Conservation (phyloP, 2,888 invertebrate genomes). For the Drosophila borealis region DNA sequence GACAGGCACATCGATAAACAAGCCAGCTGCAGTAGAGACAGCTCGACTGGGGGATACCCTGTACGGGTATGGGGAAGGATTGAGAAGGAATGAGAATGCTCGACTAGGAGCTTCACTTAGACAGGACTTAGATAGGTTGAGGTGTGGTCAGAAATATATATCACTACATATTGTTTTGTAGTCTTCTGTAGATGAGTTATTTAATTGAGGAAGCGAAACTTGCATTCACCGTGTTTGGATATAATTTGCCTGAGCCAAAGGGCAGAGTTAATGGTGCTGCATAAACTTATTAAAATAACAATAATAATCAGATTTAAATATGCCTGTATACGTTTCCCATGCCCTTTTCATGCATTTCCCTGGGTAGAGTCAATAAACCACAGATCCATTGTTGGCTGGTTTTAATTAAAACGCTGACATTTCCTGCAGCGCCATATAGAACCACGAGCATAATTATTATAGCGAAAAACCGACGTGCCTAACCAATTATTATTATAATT, state of each 20-base stretch:
- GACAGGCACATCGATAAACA: constrained; percentile 26
- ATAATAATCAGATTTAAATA: background rate
- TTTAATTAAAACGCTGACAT: constrained; percentile 60
- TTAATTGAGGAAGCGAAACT: too few species aligned
- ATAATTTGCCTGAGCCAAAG: too few species aligned
- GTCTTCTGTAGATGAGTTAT: too few species aligned
- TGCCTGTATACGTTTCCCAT: background rate
- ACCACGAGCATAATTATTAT: background rate
- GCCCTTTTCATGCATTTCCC: background rate
- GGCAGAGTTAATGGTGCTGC: too few species aligned
- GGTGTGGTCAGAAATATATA: too few species aligned
- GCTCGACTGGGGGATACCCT: background rate
- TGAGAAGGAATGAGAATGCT: too few species aligned
- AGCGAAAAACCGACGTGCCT: constrained; percentile 35
- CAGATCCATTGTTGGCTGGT: constrained; percentile 12
- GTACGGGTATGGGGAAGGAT: background rate
- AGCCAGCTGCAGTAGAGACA: background rate
- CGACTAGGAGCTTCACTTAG: too few species aligned
- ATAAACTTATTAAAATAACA: too few species aligned
- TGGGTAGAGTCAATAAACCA: background rate
- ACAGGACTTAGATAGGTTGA: too few species aligned
- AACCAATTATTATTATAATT: constrained; percentile 20
- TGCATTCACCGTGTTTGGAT: too few species aligned
- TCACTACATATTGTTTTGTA: too few species aligned
- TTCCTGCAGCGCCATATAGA: constrained; percentile 56